phyloP scores from a whole-genome alignment of 2,888 invertebrate genomes.

The Deilephila elpenor region DNA sequence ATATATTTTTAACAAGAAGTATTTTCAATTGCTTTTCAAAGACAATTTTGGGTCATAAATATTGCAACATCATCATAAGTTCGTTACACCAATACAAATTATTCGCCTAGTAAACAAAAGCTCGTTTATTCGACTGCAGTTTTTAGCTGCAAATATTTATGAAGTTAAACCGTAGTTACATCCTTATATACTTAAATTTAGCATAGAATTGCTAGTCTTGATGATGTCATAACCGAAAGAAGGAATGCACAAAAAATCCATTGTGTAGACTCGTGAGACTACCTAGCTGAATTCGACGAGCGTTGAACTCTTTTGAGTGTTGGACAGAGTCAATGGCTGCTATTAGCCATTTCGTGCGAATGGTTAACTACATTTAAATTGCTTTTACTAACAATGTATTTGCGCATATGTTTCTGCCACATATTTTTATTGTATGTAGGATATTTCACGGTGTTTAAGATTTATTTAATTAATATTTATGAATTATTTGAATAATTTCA shows the following conservation, averaged over 20 bases:
- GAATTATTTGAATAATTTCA: not conserved
- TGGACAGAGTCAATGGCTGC: constrained; percentile 72
- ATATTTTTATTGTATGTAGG: constrained; percentile 19
- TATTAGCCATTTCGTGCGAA: constrained; percentile 74
- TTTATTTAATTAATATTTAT: not conserved
- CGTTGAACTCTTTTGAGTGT: constrained; percentile 81
- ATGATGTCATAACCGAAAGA: constrained; percentile 82
- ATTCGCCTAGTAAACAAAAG: no score
- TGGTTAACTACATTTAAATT: constrained; percentile 60
- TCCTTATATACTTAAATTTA: constrained; percentile 20
- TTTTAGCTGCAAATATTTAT: not conserved
- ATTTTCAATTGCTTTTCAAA: no score
- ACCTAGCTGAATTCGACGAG: constrained; percentile 71
- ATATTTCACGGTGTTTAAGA: constrained; percentile 33
- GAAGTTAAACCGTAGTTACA: not conserved
- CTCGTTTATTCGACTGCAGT: not conserved
- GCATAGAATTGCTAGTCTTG: constrained; percentile 40
- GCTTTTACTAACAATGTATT: constrained; percentile 48
- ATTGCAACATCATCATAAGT: no score
- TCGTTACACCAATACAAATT: no score
- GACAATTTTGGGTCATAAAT: no score
- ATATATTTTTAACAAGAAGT: no score
- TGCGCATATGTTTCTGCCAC: constrained; percentile 38
- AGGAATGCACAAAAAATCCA: constrained; percentile 79
- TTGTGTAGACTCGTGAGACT: constrained; percentile 81